These are phyloP conservation scores for Procambarus virginalis DNA, from an alignment of 1,140 invertebrate species.

Conservation along the genomic window DNA sequence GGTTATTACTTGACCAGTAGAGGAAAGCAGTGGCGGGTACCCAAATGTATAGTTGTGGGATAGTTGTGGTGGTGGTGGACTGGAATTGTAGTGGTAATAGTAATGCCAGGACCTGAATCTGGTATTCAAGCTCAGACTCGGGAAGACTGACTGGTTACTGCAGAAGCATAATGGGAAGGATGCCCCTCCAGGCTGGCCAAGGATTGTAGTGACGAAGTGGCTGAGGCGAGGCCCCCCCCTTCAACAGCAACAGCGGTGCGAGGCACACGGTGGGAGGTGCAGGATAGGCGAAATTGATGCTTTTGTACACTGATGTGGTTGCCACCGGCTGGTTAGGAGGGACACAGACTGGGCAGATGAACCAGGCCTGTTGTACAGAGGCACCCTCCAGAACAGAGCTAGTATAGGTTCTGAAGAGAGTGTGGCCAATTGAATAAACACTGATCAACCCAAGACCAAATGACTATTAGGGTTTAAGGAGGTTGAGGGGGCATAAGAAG, in stretches of 20 bases:
- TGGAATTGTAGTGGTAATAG: conserved; percentile 32
- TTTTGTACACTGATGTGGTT: conserved; percentile 51
- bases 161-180: conserved; percentile 17
- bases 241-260: conserved; percentile 21
- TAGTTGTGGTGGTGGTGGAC: conserved; percentile 49
- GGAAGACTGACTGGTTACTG: conserved; percentile 25
- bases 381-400: conserved; percentile 4
- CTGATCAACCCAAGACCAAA: conserved; percentile 10
- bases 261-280: conserved; percentile 49
- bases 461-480: conserved; percentile 6
- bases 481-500: not conserved
- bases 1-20: conserved; percentile 68
- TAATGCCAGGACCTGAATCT: conserved; percentile 33
- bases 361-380: conserved; percentile 17
- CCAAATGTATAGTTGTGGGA: conserved; percentile 60
- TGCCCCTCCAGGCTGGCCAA: conserved; percentile 25
- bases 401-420: not conserved
- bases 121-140: conserved; percentile 21
- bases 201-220: not conserved
- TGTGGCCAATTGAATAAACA: conserved; percentile 13
- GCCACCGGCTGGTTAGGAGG: conserved; percentile 38
- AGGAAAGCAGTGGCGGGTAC: conserved; percentile 65
- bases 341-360: conserved; percentile 16
- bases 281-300: conserved; percentile 25
- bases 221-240: not conserved